Percentiles rank a stretch among this genome's conserved stretches.
phyloP scores from a whole-genome alignment of 2,888 invertebrate species.

The Catocala sponsa region DNA sequence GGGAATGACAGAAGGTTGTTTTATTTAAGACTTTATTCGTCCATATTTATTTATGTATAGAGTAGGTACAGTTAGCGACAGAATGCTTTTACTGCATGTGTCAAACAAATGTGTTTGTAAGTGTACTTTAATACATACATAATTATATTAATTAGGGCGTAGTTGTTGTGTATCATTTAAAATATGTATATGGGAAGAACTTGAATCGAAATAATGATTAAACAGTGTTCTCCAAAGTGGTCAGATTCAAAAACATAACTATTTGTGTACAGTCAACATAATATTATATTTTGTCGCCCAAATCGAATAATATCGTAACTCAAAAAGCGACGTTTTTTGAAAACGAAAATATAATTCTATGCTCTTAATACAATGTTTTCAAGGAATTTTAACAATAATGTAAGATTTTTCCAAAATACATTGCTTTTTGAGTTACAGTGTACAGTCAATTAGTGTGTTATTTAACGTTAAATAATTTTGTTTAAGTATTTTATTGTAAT shows the following conservation, averaged over 20 bases:
- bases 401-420: too few species aligned
- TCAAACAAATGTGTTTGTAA: conserved; percentile 5
- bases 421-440: too few species aligned
- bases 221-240: conserved; percentile 6
- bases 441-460: too few species aligned
- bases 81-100: conserved; percentile 13
- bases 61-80: conserved; percentile 11
- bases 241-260: not conserved
- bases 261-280: conserved; percentile 11
- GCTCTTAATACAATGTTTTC: too few species aligned
- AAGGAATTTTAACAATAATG: too few species aligned
- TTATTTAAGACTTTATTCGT: conserved; percentile 35
- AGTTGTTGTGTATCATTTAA: conserved; percentile 5
- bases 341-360: too few species aligned
- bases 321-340: not conserved
- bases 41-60: conserved; percentile 30
- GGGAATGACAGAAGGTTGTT: conserved; percentile 42
- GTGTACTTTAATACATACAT: conserved; percentile 5
- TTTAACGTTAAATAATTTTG: conserved; percentile 5
- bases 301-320: not conserved
- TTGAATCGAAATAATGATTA: not conserved
- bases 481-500: conserved; percentile 27
- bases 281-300: conserved; percentile 6
- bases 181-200: conserved; percentile 4
- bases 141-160: not conserved